Base-by-base conservation (phyloP, 2,888 invertebrate genomes). In the Idaea dimidiata region DNA sequence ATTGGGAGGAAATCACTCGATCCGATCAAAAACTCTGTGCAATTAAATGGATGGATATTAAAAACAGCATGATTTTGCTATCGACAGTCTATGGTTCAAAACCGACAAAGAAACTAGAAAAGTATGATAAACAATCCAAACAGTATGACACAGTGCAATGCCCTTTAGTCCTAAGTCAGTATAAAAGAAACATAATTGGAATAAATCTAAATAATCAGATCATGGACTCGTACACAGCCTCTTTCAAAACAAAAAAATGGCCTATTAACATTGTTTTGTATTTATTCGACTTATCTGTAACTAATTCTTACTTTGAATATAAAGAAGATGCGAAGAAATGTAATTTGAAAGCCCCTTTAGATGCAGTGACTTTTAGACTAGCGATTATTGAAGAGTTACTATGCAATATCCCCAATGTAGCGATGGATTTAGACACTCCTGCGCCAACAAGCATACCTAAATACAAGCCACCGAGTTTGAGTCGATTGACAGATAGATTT, bases 11-110 rank as follows among this genome's bases (percentile, higher is more conserved):
- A 17, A 63, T 73, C 16, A 63, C 67, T 17, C 68, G 72, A 31
- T 62, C 65, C 3, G 75, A 76, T 59, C 66, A 63, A 8, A 74
- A 71, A 62, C 33, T 75, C 16, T 68, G 73, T 54, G 62, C 74
- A 0, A 67, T 76, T 6, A 78, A 79, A 66, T 81, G 78, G 79
- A 76, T 71, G 62, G 78, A 80, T 59, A 74, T 62, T 16, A 76
- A 74, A 67, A 55, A 14, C 0, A 64, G 69, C 17, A 72, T 78
- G 0, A 62, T 74, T 24, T 61, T 73, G 60, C 60, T 71, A 17
- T 81, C 79, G 4, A 79, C 76, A 0, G 66, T 62, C 18, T 69
- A 70, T 66, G 81, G 79, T 55, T 63, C 66, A 18, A 70, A 75
- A 54, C 77, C 78, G 7, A 31, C 60, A 16, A 63, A 63, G 57